Evolutionary conservation across 1,140 invertebrate genomes (phyloP), one percentile per base, ranked within the genome.

Genomic region (Nebria ingens): DNA sequence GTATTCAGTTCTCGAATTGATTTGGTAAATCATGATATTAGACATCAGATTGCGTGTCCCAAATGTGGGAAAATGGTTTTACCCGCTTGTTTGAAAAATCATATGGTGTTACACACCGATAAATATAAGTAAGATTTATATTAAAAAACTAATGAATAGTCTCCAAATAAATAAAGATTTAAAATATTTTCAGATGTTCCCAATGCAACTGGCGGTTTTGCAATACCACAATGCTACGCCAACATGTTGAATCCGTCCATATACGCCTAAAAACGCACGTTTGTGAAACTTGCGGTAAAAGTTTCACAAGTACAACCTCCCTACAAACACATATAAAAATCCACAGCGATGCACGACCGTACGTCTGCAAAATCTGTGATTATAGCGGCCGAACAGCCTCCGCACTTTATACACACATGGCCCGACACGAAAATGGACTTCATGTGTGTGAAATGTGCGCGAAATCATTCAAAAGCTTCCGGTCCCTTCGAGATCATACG

Each of bases 281-380:
- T 34, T 79, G 77, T 58, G 73, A 76, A 15, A 72, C 71, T 1
- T 79, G 77, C 54, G 76, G 76, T 2, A 78, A 78, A 55, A 56
- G 71, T 19, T 79, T 78, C 51, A 74, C 75, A n/a, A 72, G 75
- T 0, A 60, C 69, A 56, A 74, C 75, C 21, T 73, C 76, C 9
- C 56, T 91, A 29, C 83, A 80, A 58, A 73, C 87, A 1, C 89
- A 91, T 59, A 79, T 85, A 64, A 73, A 86, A 25, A 86, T 81
- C 15, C 87, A 91, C 62, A 89, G 80, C 1, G 79, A 83, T 49
- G 80, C 82, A 56, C 65, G 81, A 21, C 78, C 81, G 0, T 83
- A 81, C 59, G 64, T 68, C 12, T 82, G 81, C 60, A 64, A 73
- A 6, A 66, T 77, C 6, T 83, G 80, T 57, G 68, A 70, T 1